Evolutionary conservation across 2,888 invertebrate species (phyloP).

Genomic region (Epirrhoe tristata): DNA sequence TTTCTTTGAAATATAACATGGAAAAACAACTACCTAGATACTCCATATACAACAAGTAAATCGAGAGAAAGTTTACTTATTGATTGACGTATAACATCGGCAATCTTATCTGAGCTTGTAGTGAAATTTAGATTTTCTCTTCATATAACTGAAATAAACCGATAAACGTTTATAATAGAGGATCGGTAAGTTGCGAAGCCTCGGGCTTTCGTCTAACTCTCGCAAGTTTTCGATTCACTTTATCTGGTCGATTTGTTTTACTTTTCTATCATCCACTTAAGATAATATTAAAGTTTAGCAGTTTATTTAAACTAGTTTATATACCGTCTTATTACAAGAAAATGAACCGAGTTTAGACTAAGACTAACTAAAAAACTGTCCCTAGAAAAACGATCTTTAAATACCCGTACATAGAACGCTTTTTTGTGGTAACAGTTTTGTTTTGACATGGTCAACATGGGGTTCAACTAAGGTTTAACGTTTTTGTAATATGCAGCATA

Average conservation of each 20-base stretch:
- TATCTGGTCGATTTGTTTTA: conserved; percentile 16
- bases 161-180: conserved; percentile 68
- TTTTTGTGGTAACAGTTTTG: too few relatives aligned
- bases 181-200: conserved; percentile 56
- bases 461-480: too few relatives aligned
- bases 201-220: conserved; percentile 43
- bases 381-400: too few relatives aligned
- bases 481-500: too few relatives aligned
- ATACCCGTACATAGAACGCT: too few relatives aligned
- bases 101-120: conserved; percentile 53
- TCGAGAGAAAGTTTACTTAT: conserved; percentile 32
- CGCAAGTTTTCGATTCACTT: conserved; percentile 17
- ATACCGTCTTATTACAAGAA: too few relatives aligned
- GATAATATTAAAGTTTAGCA: background rate
- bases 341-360: too few relatives aligned
- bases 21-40: conserved; percentile 5
- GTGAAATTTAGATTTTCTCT: conserved; percentile 61
- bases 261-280: conserved; percentile 4
- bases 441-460: too few relatives aligned
- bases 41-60: conserved; percentile 19
- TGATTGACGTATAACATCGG: conserved; percentile 49
- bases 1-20: background rate
- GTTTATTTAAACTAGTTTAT: background rate
- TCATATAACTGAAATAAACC: conserved; percentile 68
- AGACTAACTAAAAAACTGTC: too few relatives aligned